Base-by-base conservation (phyloP, 1,140 invertebrate genomes). In the Drosophila kohkoa region DNA sequence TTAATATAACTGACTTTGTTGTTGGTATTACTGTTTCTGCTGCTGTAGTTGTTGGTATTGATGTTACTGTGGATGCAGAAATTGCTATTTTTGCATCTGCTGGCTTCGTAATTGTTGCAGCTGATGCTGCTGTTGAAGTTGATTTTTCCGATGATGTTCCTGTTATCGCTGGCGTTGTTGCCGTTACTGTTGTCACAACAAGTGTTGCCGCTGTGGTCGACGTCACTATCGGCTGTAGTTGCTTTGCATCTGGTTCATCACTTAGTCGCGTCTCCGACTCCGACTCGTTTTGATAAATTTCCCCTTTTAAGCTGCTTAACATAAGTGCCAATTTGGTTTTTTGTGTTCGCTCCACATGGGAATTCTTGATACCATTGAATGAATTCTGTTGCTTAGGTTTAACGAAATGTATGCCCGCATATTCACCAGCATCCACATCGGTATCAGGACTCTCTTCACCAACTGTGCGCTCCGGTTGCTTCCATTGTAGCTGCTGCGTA, bases 321-420 rank as follows among this genome's bases (percentile, higher is more conserved):
- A 92, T 92, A 3, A 92, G 58, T 0, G 92, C 88, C 41, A 92
- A 54, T 64, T 92, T 92, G 2, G 82, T 87, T 70, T 92, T 92
- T 35, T 92, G 79, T 6, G 79, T 90, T n/a, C 88, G 82, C 32
- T 92, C 92, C 15, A 92, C 60, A 7, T 75, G 57, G 5, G 73
- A 75, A 60, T 88, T 91, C 48, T 75, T 85, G 0, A 41, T 35
- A 5, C 55, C 77, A 2, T 52, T 51, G 10, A 58, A 49, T 0
- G 86, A 64, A 10, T 78, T 55, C 1, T 76, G 63, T 35, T 83
- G 78, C 59, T 92, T 92, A 1, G 92, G 92, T 41, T 92, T 90
- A 0, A 92, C 90, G 64, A 92, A 92, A 41, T 85, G 71, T 54
- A 92, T 92, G 30, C 88, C 88, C 1, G 86, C 70, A 64, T 79